phyloP scores from a whole-genome alignment of 1,140 invertebrate genomes.

The Rhagoletis pomonella region DNA sequence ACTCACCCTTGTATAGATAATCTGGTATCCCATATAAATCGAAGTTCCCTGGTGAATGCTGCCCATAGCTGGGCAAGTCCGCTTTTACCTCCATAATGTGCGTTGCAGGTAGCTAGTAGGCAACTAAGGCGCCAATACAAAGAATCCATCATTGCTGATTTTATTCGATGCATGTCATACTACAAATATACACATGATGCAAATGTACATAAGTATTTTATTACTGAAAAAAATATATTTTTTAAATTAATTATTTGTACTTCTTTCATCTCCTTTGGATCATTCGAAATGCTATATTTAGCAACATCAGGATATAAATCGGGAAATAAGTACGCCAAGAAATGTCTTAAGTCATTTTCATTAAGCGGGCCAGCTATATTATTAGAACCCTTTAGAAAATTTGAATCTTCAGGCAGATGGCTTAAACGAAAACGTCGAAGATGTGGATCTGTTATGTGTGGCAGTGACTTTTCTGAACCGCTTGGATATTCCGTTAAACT shows the following conservation, averaged over 20 bases:
- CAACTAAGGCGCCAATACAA: conserved; percentile 89
- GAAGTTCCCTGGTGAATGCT: conserved; percentile 91
- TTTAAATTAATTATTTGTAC: not conserved
- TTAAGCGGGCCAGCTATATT: conserved; percentile 82
- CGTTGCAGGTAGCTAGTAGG: conserved; percentile 85
- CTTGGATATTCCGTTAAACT: conserved; percentile 69
- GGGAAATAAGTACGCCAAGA: no score
- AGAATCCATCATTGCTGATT: conserved; percentile 77
- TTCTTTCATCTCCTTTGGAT: conserved; percentile 59
- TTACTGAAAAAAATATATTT: not conserved
- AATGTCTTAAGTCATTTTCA: conserved; percentile 83
- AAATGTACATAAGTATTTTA: no score
- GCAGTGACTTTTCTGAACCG: conserved; percentile 65
- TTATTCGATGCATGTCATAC: conserved; percentile 71
- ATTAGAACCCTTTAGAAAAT: conserved; percentile 68
- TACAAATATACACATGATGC: conserved; percentile 53
- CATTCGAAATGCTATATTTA: conserved; percentile 70
- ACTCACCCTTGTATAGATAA: conserved; percentile 81
- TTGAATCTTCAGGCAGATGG: not conserved
- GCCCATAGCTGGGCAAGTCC: conserved; percentile 94
- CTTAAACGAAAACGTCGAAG: not conserved
- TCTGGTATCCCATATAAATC: conserved; percentile 91
- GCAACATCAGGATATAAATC: no score
- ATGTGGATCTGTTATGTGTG: conserved; percentile 59
- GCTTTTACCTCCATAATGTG: conserved; percentile 84